phyloP scores from a whole-genome alignment of 1,140 invertebrate species.

The Luehdorfia chinensis region DNA sequence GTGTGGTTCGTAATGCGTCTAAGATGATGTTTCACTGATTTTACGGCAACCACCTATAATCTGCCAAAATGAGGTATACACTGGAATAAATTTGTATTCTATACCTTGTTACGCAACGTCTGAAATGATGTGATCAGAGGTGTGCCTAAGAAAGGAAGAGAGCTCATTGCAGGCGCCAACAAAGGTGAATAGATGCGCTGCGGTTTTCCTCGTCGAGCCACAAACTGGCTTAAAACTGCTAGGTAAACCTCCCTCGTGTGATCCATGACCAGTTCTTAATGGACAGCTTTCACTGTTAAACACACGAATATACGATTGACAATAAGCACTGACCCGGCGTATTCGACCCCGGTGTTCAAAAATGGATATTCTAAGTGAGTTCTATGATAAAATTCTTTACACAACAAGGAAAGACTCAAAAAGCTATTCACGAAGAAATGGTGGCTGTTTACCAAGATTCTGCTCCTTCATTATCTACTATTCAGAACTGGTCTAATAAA shows the following conservation, averaged over 20 bases:
- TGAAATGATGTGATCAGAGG: neutral
- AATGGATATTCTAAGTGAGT: neutral
- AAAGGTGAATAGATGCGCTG: neutral
- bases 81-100: no score
- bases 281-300: constrained; percentile 31
- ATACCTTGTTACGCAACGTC: no score
- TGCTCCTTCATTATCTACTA: no score
- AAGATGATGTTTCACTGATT: no score
- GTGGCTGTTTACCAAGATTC: no score
- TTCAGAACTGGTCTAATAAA: no score
- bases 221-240: constrained; percentile 9
- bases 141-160: neutral
- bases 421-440: no score
- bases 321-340: constrained; percentile 2
- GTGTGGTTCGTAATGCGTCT: no score
- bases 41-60: neutral
- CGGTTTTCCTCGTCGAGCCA: neutral
- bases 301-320: constrained; percentile 34
- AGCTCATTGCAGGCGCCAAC: neutral
- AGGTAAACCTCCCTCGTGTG: constrained; percentile 31
- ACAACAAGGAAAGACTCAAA: no score
- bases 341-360: no score
- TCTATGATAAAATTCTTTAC: neutral
- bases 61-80: no score
- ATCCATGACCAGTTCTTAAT: constrained; percentile 28